phyloP scores from a whole-genome alignment of 2,888 invertebrate species.

The Eledone cirrhosa region DNA sequence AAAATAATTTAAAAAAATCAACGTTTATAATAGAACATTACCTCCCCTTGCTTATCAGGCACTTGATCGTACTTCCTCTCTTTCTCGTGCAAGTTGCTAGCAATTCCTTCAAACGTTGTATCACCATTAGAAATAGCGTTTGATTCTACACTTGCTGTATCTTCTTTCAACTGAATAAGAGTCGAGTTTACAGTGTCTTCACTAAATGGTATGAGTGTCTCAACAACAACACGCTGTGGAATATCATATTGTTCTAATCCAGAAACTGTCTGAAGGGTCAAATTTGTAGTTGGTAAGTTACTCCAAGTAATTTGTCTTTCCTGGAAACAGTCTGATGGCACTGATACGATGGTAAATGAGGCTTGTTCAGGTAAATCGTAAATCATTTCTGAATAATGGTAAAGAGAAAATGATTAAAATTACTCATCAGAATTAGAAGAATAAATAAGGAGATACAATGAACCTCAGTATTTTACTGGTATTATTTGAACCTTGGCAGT shows the following conservation, averaged over 20 bases:
- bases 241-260: constrained; percentile 12
- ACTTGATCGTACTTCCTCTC: too few relatives aligned
- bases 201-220: constrained; percentile 17
- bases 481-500: too few relatives aligned
- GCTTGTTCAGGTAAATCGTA: background rate
- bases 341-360: constrained; percentile 16
- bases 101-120: too few relatives aligned
- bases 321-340: background rate
- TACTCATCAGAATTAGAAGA: background rate
- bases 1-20: too few relatives aligned
- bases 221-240: constrained; percentile 19
- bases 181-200: background rate
- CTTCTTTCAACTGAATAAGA: constrained; percentile 3
- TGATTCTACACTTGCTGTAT: background rate
- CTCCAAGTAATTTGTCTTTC: constrained; percentile 8
- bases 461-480: too few relatives aligned
- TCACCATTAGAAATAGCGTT: too few relatives aligned
- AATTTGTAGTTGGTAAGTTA: background rate
- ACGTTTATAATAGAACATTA: too few relatives aligned
- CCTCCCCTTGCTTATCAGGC: too few relatives aligned
- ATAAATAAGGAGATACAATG: too few relatives aligned
- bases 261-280: constrained; percentile 12
- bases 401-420: background rate
- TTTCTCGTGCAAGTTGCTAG: too few relatives aligned
- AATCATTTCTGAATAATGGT: background rate